phyloP scores from a whole-genome alignment of 1,140 invertebrate genomes.

The Psilanteris sp. region DNA sequence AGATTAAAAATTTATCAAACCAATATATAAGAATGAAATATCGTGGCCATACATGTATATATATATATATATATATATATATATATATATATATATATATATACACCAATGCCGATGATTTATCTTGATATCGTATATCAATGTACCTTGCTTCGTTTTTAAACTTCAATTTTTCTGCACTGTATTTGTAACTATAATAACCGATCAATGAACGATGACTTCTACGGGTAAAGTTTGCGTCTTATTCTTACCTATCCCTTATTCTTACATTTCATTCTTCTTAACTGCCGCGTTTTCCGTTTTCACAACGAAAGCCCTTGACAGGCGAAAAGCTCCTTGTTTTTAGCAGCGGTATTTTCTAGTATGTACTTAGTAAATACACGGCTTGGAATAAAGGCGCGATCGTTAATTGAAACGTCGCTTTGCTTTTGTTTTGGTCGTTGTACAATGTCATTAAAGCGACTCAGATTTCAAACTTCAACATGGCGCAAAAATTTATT shows the following conservation, averaged over 20 bases:
- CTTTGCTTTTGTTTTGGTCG: slow-evolving; percentile 40
- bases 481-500: slow-evolving; percentile 18
- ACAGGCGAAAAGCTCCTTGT: slow-evolving; percentile 57
- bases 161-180: too few species aligned
- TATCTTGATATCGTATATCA: too few species aligned
- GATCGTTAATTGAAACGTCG: slow-evolving; percentile 59
- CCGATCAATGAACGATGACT: slow-evolving; percentile 42
- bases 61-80: too few species aligned
- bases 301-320: slow-evolving; percentile 52
- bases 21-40: too few species aligned
- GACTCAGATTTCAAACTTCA: slow-evolving; percentile 35
- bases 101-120: too few species aligned
- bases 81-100: too few species aligned
- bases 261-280: background rate
- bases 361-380: slow-evolving; percentile 56
- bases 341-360: slow-evolving; percentile 43
- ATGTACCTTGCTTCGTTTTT: too few species aligned
- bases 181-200: slow-evolving; percentile 60
- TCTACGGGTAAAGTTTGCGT: slow-evolving; percentile 44
- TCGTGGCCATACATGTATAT: too few species aligned
- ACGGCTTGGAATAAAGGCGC: slow-evolving; percentile 27
- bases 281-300: background rate
- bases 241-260: background rate
- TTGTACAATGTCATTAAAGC: slow-evolving; percentile 42
- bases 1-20: too few species aligned